phyloP scores from a whole-genome alignment of 2,888 invertebrate genomes.

The Drosophila setosimentum region DNA sequence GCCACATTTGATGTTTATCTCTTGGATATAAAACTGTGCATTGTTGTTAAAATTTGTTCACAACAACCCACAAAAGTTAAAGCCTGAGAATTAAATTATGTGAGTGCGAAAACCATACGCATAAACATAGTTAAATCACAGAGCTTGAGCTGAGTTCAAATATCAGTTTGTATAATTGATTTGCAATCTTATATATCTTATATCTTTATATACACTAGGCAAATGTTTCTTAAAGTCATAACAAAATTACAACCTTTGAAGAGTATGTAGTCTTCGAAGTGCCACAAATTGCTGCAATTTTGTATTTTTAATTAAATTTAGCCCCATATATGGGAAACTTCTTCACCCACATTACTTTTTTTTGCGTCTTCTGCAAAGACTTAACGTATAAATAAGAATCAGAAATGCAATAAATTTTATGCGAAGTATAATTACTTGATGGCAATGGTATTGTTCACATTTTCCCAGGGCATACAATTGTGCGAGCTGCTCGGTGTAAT shows the following conservation, averaged over 20 bases:
- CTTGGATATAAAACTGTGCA: constrained; percentile 52
- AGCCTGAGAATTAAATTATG: constrained; percentile 47
- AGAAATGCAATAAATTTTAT: constrained; percentile 81
- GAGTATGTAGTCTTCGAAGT: not conserved
- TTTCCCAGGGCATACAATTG: constrained; percentile 17
- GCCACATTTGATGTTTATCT: constrained; percentile 76
- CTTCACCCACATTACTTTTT: constrained; percentile 12
- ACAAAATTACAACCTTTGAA: not conserved
- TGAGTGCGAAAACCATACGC: not conserved
- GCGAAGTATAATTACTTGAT: constrained; percentile 82
- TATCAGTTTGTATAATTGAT: not conserved
- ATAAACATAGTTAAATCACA: not conserved
- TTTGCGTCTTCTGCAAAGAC: constrained; percentile 28
- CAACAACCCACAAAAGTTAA: constrained; percentile 18
- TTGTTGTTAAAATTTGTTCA: constrained; percentile 56
- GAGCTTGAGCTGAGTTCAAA: not conserved
- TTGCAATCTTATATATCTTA: not conserved
- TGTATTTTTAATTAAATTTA: constrained; percentile 76
- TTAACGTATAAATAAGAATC: constrained; percentile 79
- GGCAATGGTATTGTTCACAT: constrained; percentile 61
- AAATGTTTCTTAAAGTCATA: not conserved
- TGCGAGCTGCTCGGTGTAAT: constrained; percentile 45
- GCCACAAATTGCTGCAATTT: not conserved
- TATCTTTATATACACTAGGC: not conserved
- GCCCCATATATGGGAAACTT: constrained; percentile 19